Evolutionary conservation across 2,888 invertebrate genomes (phyloP), one percentile per base, ranked within the genome.

Genomic region (Acrocyrtus sp.): DNA sequence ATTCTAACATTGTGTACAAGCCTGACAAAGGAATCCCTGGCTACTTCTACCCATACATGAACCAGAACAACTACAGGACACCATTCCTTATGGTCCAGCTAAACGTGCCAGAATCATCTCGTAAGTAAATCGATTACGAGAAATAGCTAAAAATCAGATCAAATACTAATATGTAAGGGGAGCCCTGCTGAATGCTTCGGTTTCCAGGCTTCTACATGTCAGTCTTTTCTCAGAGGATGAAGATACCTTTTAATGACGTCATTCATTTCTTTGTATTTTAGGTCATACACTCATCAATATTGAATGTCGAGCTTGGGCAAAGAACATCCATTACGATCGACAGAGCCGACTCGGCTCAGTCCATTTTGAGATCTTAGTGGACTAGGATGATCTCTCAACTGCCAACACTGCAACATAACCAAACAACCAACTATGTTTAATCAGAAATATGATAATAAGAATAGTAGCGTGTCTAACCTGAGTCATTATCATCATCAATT

Each of bases 361-460:
- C 83, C 95, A 96, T 87, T 96, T 96, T 88, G 96, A 96, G 87
- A 88, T 96, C 85, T 91, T 96, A 91, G 90, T 96, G 85, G 96
- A 96, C 87, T 92, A 91, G n/a, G n/a, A n/a, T n/a, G n/a, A n/a
- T n/a, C n/a, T 66, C 67, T 67, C 68, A 61, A 45, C 60, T 60
- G 53, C 54, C 60, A 61, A 54, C 6, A 10, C 12, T 47, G 17
- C 19, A 12, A 47, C 47, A 39, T n/a, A n/a, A n/a, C n/a, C n/a
- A n/a, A n/a, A n/a, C n/a, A n/a, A n/a, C n/a, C n/a, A n/a, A n/a
- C n/a, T n/a, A n/a, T n/a, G n/a, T n/a, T n/a, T 39, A 39, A 39
- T 39, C 12, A 10, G 12, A 39, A 39, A 39, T 6, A 39, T 12
- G 12, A 39, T 6, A 39, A 10, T 39, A 10, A 39, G 8, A 39